These are phyloP conservation scores for Trichechus manatus DNA, from an alignment of 2,113 vertebrate genomes.

Conservation along the genomic window DNA sequence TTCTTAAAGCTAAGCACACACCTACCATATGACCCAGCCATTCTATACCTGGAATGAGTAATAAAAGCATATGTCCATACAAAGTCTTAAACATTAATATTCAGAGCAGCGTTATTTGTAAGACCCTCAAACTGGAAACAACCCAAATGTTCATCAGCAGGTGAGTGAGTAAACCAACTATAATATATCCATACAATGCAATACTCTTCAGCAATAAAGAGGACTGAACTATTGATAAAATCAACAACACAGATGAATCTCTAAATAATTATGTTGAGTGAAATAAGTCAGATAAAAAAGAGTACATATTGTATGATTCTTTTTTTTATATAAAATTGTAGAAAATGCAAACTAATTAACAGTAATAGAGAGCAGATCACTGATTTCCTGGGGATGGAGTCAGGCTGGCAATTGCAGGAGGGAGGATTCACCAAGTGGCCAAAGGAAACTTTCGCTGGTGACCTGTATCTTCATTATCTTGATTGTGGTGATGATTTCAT, in stretches of 20 bases:
- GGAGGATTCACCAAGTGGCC: neutral
- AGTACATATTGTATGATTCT: neutral
- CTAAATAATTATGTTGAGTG: neutral
- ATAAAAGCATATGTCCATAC: neutral
- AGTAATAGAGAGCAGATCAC: neutral
- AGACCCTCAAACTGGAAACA: neutral
- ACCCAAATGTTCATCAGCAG: neutral
- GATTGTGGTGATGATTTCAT: slow-evolving; percentile 20
- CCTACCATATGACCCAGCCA: neutral
- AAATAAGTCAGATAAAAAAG: neutral
- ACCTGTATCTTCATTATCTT: neutral
- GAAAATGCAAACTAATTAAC: neutral
- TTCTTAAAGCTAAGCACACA: neutral
- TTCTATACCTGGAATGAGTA: neutral
- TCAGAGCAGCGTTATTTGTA: neutral
- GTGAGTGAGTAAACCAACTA: neutral
- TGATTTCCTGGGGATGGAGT: neutral
- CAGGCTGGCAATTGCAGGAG: neutral
- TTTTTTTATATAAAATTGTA: neutral
- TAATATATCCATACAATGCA: too few species aligned
- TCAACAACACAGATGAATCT: neutral
- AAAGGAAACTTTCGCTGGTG: neutral
- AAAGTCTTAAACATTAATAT: neutral
- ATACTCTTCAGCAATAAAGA: neutral
- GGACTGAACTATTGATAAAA: neutral